Evolutionary conservation across 2,888 invertebrate genomes (phyloP).

Genomic region (Nephrocerus scutellatus): DNA sequence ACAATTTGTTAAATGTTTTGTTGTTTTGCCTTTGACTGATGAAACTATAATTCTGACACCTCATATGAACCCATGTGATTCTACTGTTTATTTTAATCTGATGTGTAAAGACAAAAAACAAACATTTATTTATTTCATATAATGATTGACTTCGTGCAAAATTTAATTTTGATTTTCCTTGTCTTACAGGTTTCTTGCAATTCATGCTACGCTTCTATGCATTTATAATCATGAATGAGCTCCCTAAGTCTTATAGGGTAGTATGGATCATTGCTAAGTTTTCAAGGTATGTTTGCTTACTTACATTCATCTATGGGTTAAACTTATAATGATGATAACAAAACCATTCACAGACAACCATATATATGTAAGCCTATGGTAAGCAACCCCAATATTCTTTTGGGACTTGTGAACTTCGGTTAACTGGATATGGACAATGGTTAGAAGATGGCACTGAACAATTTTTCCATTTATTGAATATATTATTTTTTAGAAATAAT

Average conservation of each 20-base stretch:
- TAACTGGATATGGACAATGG: conserved; percentile 36
- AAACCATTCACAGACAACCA: conserved; percentile 44
- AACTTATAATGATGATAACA: conserved; percentile 32
- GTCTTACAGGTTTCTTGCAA: no score
- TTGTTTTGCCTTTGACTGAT: no score
- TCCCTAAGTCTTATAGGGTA: no score
- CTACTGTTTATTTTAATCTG: conserved; percentile 18
- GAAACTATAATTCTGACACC: conserved; percentile 41
- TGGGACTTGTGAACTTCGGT: conserved; percentile 34
- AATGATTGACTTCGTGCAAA: background rate
- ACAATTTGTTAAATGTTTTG: no score
- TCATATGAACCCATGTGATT: conserved; percentile 44
- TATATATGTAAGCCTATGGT: conserved; percentile 31
- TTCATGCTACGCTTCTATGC: no score
- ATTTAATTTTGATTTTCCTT: no score
- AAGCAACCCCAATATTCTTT: conserved; percentile 41
- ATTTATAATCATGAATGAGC: no score
- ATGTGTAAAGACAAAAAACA: background rate
- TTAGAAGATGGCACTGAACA: conserved; percentile 42
- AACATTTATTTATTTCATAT: background rate
- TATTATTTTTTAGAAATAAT: no score
- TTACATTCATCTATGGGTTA: no score
- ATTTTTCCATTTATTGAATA: no score
- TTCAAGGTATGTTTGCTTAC: no score
- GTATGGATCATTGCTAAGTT: no score